phyloP scores from a whole-genome alignment of 64 coral and sea anemone species.

The Montipora cactus region DNA sequence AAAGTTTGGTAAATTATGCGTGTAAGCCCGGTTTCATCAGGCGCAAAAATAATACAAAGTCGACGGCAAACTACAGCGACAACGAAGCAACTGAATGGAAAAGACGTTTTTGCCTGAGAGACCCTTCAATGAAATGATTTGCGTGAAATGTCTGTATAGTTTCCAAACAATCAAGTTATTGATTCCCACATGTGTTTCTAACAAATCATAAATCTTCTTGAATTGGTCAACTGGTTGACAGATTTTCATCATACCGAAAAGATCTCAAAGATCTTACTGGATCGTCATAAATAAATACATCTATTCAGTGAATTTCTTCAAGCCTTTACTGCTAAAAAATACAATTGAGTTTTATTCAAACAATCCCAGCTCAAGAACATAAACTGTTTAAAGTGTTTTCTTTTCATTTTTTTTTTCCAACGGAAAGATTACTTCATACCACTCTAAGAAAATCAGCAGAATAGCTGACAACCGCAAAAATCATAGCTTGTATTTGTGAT shows the following conservation, averaged over 20 bases:
- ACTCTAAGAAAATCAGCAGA: neutral
- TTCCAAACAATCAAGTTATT: neutral
- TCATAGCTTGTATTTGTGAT: too few species aligned
- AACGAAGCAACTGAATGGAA: neutral
- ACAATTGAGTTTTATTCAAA: too few species aligned
- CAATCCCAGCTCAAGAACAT: neutral
- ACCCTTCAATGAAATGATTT: neutral
- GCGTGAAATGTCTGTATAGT: neutral
- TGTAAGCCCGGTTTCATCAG: too few species aligned
- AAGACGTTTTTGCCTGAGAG: neutral
- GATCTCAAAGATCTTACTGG: neutral
- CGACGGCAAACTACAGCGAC: neutral
- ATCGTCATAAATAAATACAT: neutral
- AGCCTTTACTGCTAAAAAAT: too few species aligned
- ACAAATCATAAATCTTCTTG: slow-evolving; percentile 30
- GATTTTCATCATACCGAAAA: neutral
- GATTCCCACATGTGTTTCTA: neutral
- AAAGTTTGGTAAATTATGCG: too few species aligned
- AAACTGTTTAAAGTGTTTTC: too few species aligned
- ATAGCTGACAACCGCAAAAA: neutral
- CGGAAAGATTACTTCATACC: neutral
- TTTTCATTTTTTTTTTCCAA: too few species aligned
- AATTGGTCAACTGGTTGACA: slow-evolving; percentile 8
- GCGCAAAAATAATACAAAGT: neutral
- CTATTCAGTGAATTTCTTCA: neutral